A percentile compares a stretch with the other conserved stretches of the same genome.
Evolutionary conservation across 2,797 vertebrate species (phyloP).

Genomic region (Rhynchotus rufescens): DNA sequence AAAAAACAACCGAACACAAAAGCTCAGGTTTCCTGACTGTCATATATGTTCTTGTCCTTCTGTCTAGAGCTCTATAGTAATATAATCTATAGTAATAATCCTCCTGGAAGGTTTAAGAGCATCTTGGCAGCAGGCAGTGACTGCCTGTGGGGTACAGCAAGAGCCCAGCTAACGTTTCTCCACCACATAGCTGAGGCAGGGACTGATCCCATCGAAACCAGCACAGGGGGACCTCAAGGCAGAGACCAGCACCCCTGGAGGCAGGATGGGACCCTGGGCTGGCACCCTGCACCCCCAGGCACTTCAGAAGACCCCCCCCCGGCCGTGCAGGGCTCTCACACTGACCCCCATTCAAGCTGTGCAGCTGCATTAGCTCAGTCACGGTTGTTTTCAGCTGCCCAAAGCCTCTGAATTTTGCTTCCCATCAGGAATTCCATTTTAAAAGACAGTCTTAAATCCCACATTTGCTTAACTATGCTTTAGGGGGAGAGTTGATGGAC

Average conservation of each 20-base stretch:
- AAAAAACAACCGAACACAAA: neutral
- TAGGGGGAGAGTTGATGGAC: neutral
- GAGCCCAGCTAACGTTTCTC: neutral
- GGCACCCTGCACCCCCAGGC: neutral
- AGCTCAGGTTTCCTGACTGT: neutral
- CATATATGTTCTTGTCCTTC: neutral
- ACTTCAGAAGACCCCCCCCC: neutral
- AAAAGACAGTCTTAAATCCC: neutral
- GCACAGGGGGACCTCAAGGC: neutral
- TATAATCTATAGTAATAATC: neutral
- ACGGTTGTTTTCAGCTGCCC: neutral
- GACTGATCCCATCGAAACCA: neutral
- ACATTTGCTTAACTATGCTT: neutral
- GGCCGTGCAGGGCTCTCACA: accelerated
- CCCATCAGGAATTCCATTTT: neutral
- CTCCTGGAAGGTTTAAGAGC: neutral
- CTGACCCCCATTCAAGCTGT: neutral
- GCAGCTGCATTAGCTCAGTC: neutral
- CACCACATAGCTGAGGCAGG: neutral
- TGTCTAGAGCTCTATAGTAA: neutral
- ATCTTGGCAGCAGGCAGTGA: neutral
- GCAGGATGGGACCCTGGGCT: accelerated
- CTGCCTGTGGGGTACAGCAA: neutral
- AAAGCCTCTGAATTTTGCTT: neutral
- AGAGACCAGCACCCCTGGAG: neutral